Conservation (phyloP, 2,888 invertebrate species). For the Neoaliturus tenellus region DNA sequence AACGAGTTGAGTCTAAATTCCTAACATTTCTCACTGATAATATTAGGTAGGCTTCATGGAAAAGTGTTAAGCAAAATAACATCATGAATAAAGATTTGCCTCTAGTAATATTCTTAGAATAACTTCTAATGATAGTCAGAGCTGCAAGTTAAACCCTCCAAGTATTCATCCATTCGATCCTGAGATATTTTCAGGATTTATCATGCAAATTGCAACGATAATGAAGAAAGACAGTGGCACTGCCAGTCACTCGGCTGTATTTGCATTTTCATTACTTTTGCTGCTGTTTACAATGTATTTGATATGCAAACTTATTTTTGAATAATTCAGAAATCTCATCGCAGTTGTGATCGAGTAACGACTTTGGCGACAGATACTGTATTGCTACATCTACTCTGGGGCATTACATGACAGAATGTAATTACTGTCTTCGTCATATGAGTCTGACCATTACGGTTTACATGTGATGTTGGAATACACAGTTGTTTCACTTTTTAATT, state of each 20-base stretch:
- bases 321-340: neutral
- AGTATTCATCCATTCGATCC: neutral
- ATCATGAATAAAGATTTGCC: neutral
- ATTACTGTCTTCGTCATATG: too few relatives aligned
- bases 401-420: too few relatives aligned
- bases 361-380: too few relatives aligned
- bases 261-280: conserved; percentile 26
- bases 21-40: too few relatives aligned
- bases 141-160: neutral
- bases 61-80: too few relatives aligned
- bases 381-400: too few relatives aligned
- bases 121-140: neutral
- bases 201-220: conserved; percentile 9
- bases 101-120: neutral
- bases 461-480: too few relatives aligned
- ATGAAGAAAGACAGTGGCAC: conserved; percentile 1
- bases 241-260: neutral
- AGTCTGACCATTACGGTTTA: too few relatives aligned
- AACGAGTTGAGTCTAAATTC: too few relatives aligned
- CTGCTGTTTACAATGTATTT: conserved; percentile 1
- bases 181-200: conserved; percentile 1
- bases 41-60: too few relatives aligned
- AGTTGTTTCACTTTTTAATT: too few relatives aligned
- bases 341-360: neutral
- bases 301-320: conserved; percentile 3